Conservation (phyloP, 2,888 invertebrate genomes). For the Odontomyia ornata region DNA sequence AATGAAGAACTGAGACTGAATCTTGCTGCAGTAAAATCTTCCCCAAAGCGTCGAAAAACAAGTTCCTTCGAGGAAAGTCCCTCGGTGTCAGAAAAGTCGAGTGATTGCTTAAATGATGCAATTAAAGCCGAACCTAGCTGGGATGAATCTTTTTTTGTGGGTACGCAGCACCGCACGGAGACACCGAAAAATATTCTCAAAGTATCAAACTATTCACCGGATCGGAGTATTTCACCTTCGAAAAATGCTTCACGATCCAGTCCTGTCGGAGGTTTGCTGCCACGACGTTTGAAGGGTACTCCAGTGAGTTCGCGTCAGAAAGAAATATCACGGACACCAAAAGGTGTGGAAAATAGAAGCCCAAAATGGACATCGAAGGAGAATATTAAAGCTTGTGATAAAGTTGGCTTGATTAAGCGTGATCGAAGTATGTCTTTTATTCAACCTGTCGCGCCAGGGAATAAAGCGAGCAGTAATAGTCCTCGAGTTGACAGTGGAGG, state of each 20-base stretch:
- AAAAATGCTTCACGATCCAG: background rate
- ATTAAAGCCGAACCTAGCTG: constrained; percentile 54
- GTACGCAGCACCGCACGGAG: background rate
- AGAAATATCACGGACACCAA: background rate
- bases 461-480: background rate
- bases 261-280: background rate
- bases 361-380: constrained; percentile 31
- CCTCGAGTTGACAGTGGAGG: background rate
- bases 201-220: constrained; percentile 40
- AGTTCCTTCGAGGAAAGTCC: constrained; percentile 41
- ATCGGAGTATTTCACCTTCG: constrained; percentile 18
- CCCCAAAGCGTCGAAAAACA: constrained; percentile 38
- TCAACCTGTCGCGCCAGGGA: background rate
- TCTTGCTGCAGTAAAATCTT: background rate
- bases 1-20: background rate
- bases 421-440: constrained; percentile 37
- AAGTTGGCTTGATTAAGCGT: background rate
- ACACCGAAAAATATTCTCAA: constrained; percentile 29
- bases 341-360: background rate
- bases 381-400: background rate
- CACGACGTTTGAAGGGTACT: constrained; percentile 5
- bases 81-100: constrained; percentile 47
- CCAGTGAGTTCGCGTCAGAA: background rate
- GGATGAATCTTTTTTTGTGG: constrained; percentile 51
- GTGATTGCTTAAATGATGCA: constrained; percentile 58